Evolutionary conservation across 1,140 invertebrate genomes (phyloP).

Genomic region (Amyelois transitella): DNA sequence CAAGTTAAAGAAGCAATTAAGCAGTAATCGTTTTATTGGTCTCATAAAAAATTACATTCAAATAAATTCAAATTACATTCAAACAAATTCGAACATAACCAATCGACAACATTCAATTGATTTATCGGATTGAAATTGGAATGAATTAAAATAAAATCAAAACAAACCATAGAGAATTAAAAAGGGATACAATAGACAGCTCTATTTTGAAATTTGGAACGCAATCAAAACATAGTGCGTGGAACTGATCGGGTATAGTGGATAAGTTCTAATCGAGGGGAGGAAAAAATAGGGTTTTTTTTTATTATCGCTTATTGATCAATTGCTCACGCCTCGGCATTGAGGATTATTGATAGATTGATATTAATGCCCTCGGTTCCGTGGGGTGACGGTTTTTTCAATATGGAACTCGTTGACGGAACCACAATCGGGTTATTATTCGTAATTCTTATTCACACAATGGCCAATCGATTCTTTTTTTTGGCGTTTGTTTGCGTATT

Average conservation of each 20-base stretch:
- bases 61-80: not conserved
- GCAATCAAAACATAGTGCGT: conserved; percentile 48
- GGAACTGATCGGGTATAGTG: conserved; percentile 49
- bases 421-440: conserved; percentile 63
- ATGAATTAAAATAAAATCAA: conserved; percentile 11
- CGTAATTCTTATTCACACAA: conserved; percentile 45
- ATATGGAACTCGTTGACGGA: conserved; percentile 42
- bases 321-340: conserved; percentile 68
- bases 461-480: conserved; percentile 28
- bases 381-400: conserved; percentile 59
- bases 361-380: conserved; percentile 45
- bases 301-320: conserved; percentile 54
- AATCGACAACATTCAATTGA: not conserved
- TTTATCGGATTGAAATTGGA: conserved; percentile 1
- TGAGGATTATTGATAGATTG: conserved; percentile 69
- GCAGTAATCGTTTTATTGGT: no score
- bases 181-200: conserved; percentile 43
- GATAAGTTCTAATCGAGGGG: conserved; percentile 41
- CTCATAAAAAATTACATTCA: not conserved
- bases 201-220: conserved; percentile 34
- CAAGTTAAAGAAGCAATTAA: no score
- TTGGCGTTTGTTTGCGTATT: conserved; percentile 37
- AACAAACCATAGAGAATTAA: conserved; percentile 18
- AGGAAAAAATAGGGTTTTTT: conserved; percentile 41
- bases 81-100: not conserved